Percentiles rank a stretch among this genome's conserved stretches.
Conservation (phyloP, 2,113 vertebrate genomes). For the Cochlearius cochlearius region DNA sequence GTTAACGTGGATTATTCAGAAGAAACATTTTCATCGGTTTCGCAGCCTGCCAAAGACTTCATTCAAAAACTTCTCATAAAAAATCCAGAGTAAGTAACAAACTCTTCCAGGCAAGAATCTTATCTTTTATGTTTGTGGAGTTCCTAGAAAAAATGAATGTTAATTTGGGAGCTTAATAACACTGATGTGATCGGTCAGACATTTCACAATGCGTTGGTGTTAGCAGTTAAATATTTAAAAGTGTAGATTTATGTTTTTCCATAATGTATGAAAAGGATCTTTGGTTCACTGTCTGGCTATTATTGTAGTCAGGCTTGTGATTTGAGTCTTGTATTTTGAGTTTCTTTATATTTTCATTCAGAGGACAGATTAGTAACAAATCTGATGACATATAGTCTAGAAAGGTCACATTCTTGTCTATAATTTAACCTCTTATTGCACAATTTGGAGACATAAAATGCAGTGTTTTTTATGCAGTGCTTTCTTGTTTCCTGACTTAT, state of each 20-base stretch:
- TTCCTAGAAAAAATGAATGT: not conserved
- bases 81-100: constrained; percentile 88
- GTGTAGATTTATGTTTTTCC: not conserved
- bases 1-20: constrained; percentile 93
- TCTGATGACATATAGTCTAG: not conserved
- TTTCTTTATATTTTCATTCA: not conserved
- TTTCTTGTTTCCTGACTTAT: not conserved
- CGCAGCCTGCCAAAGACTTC: constrained; percentile 90
- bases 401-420: not conserved
- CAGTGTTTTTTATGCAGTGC: not conserved
- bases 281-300: not conserved
- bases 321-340: not conserved
- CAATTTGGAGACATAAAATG: not conserved
- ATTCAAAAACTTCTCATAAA: constrained; percentile 91
- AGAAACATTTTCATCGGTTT: constrained; percentile 86
- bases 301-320: not conserved
- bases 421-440: not conserved
- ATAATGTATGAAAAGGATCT: not conserved
- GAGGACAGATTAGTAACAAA: not conserved
- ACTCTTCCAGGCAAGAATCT: not conserved
- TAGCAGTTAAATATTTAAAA: not conserved
- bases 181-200: not conserved
- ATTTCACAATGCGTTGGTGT: not conserved
- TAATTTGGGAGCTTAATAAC: not conserved
- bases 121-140: not conserved